Base-by-base conservation (phyloP, 2,888 invertebrate species). In the Agonum fuliginosum region DNA sequence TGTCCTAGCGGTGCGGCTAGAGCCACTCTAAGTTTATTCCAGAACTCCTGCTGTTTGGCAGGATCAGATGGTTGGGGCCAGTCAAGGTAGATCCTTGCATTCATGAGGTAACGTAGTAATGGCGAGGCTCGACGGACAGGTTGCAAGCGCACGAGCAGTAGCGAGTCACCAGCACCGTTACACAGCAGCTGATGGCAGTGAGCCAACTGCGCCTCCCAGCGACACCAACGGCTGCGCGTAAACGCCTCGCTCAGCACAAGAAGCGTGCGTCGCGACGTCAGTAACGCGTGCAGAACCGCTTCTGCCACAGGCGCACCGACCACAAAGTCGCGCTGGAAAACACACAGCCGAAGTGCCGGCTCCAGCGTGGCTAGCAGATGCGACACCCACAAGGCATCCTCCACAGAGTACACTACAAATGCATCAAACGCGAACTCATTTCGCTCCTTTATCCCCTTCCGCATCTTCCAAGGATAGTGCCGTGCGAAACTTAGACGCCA, bases 171-270 rank as follows among this genome's bases (percentile, higher is more conserved):
- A 51, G 83, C 82, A 78, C 90, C 89, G 81, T 90, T 89, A 22
- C 90, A 86, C 79, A 91, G 90, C 78, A 91, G 85, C 74, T 92
- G 87, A 80, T 92, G 90, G 82, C 92, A 90, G 81, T 93, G 91
- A 0, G 92, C 92, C 20, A 93, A 86, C 81, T 92, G 91, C 6
- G 92, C 91, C 82, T 93, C 93, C 90, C 92, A 91, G 41, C 91
- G 87, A 83, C 92, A 92, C 94, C 94, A 94, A 77, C 93, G 91
- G 24, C 93, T 92, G 81, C 90, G 90, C 0, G 92, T 90, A 83
- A 93, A 94, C 81, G 89, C 88, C 81, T 91, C 90, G 75, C 93
- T 93, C 62, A 94, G 88, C 6, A 94, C 86, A 71, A 94, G 85
- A 74, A 94, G 87, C 10, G 93, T 90, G 82, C 90, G 91, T 78